Evolutionary conservation across 1,140 invertebrate genomes (phyloP), one percentile per base, ranked within the genome.

Genomic region (Brachionus sp.): DNA sequence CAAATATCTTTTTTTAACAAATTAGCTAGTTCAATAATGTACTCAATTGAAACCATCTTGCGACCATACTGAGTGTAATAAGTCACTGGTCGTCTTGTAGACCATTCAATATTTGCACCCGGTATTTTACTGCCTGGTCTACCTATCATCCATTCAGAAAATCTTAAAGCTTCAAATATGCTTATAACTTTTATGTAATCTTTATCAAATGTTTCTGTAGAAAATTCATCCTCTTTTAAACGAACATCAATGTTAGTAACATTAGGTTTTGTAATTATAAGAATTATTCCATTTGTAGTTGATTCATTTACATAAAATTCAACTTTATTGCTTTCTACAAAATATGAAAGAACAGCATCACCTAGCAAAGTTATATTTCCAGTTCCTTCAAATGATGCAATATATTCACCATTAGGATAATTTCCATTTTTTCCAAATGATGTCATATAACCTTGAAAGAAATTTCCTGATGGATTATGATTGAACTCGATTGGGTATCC

Each of bases 11-110:
- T 83, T 3, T 84, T 84, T 10, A 86, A 46, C 3, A 77, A 80
- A 82, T 86, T 86, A 53, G 84, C 57, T 1, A 86, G 57, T 23
- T 85, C 83, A 13, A 86, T 85, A 53, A 85, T 84, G 73, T 85
- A 84, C 75, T 86, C 86, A 9, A 86, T 57, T 19, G 86, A 82
- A 6, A 83, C 85, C 3, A 85, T 85, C 3, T 84, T 16, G 13
- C 29, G 64, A 1, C 86, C 85, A 5, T 53, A 84, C 25, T 86
- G 85, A 25, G 86, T 86, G 70, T 86, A 85, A 35, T 78, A 85
- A 44, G 37, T 46, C 23, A 10, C 9, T 23, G 50, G 37, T 25
- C 84, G 75, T 83, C 86, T 42, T 6, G 46, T 83, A 0, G 70
- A 50, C 86, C 86, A 86, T 33, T 85, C 85, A 44, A 85, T 13